Evolutionary conservation across 2,797 vertebrate genomes (phyloP), one percentile per base, ranked within the genome.

Genomic region (Acanthornis magna): DNA sequence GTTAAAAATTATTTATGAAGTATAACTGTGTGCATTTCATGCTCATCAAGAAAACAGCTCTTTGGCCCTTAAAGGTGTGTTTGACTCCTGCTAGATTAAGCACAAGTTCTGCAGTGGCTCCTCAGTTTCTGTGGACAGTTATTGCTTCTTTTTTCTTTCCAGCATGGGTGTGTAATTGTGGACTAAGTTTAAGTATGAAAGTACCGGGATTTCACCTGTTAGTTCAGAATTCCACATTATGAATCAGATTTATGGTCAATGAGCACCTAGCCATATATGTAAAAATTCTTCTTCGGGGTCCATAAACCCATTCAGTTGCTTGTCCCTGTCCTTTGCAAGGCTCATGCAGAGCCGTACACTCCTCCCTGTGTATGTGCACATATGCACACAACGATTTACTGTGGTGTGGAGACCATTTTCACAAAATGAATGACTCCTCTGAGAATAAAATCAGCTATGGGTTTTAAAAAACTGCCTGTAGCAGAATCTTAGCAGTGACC

Each of bases 401-500:
- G 51, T 77, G 78, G 32, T 36, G 19, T 32, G 2, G 40, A 38
- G 50, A 16, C 29, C 23, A 40, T 79, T 73, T 61, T 79, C 57
- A 66, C 50, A 36, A 26, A 89, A 68, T 50, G 11, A 70, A 88
- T 62, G 43, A 16, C 43, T 89, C 81, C 36, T 78, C 57, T 74
- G 79, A 86, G 92, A 82, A 57, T 63, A 86, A 88, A 95, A 93
- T 85, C 82, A 71, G 68, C 71, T 54, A 38, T 8, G 34, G 55
- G 48, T 90, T 95, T 94, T 62, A 55, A 58, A 93, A 83, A 91
- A 87, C 63, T 43, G 55, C 29, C 55, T 76, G 60, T 79, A 57
- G 27, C 50, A 70, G 84, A 93, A 94, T 91, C 88, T 84, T 72
- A 88, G 62, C 66, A 48, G 57, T 86, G 89, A 94, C 87, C 77